Percentiles rank a stretch among this genome's conserved stretches.
Conservation (phyloP, 2,797 vertebrate species). For the Micrastur ruficollis region DNA sequence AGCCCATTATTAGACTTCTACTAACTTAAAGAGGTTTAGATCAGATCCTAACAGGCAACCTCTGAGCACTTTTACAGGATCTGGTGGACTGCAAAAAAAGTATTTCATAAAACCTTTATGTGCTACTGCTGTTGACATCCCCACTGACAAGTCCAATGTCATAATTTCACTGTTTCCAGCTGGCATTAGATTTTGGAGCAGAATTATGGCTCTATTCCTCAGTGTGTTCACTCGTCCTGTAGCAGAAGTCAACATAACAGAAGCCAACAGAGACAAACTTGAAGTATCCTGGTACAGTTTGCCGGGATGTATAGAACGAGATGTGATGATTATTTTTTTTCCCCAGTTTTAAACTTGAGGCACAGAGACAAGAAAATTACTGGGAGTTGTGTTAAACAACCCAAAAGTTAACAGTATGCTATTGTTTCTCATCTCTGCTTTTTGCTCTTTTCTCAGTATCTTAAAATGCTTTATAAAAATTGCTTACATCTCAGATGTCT, state of each 20-base stretch:
- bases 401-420: conserved; percentile 18
- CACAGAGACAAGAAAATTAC: conserved; percentile 21
- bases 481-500: conserved; percentile 15
- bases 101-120: conserved; percentile 29
- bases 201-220: conserved; percentile 67
- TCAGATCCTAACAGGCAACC: not conserved
- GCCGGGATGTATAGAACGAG: not conserved
- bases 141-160: conserved; percentile 57
- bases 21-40: not conserved
- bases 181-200: conserved; percentile 59
- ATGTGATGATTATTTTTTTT: not conserved
- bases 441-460: conserved; percentile 41
- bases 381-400: conserved; percentile 3
- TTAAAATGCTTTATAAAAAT: conserved; percentile 18
- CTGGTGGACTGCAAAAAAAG: conserved; percentile 32
- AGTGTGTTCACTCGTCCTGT: conserved; percentile 52
- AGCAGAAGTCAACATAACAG: conserved; percentile 61
- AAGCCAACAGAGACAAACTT: conserved; percentile 50
- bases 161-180: conserved; percentile 65
- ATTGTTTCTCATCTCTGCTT: conserved; percentile 30
- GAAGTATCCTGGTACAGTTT: conserved; percentile 12
- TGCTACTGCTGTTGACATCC: conserved; percentile 55
- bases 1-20: not conserved
- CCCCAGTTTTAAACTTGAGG: not conserved
- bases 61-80: conserved; percentile 1